Conservation (phyloP, 2,888 invertebrate genomes). For the Amaurobius ferox region DNA sequence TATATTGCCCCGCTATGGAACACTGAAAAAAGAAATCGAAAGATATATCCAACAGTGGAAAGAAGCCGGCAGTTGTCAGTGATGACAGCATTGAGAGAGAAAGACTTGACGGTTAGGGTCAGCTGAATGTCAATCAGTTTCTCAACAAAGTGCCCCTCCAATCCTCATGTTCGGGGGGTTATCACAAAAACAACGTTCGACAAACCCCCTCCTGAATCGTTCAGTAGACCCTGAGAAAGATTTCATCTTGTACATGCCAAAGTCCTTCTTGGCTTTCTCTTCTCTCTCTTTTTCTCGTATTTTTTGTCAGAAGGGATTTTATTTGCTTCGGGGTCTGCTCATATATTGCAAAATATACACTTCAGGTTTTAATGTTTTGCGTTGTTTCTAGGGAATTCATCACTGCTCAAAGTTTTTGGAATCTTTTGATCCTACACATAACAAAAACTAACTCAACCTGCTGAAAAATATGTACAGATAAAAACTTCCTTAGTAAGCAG, state of each 20-base stretch:
- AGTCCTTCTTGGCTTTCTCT: constrained; percentile 42
- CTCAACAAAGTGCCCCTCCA: constrained; percentile 35
- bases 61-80: constrained; percentile 36
- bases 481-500: too few relatives aligned
- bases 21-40: constrained; percentile 8
- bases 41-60: constrained; percentile 4
- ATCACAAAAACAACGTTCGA: constrained; percentile 59
- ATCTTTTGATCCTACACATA: too few relatives aligned
- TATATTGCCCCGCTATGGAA: constrained; percentile 9
- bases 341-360: neutral
- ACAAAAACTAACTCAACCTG: too few relatives aligned
- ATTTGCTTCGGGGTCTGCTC: constrained; percentile 35
- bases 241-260: constrained; percentile 65
- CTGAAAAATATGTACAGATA: too few relatives aligned
- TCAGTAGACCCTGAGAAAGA: constrained; percentile 62
- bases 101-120: constrained; percentile 37
- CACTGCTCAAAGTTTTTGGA: too few relatives aligned
- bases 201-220: constrained; percentile 35
- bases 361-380: too few relatives aligned
- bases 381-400: too few relatives aligned
- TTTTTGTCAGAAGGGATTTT: constrained; percentile 55
- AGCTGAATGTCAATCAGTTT: constrained; percentile 55
- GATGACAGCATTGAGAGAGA: constrained; percentile 20
- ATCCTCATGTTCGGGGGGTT: constrained; percentile 10
- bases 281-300: constrained; percentile 30